Conservation (phyloP, 1,140 invertebrate species). For the Trichonephila inaurata region DNA sequence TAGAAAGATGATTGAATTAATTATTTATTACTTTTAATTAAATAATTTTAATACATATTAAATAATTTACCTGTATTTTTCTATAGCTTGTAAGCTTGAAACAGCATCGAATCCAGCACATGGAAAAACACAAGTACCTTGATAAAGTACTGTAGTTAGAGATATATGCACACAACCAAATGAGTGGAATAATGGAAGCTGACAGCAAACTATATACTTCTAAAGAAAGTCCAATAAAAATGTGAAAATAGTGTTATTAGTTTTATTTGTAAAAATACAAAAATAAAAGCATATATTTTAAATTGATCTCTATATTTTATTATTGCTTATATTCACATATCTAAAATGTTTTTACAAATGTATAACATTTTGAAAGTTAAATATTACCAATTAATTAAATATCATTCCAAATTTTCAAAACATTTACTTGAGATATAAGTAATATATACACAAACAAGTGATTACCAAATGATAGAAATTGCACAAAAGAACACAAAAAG, state of each 20-base stretch:
- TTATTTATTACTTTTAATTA: neutral
- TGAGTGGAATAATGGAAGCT: constrained; percentile 96
- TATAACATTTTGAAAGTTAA: no score
- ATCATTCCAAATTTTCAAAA: no score
- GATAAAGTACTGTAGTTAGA: constrained; percentile 84
- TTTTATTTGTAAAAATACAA: neutral
- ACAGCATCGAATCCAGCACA: constrained; percentile 86
- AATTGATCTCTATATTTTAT: no score
- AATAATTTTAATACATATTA: neutral
- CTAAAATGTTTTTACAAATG: no score
- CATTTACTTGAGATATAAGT: no score
- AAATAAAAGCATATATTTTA: neutral
- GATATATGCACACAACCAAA: constrained; percentile 90
- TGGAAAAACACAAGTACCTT: constrained; percentile 87
- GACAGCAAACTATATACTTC: constrained; percentile 84
- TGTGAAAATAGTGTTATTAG: neutral
- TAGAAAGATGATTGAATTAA: neutral
- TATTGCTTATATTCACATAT: no score
- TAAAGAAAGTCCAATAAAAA: neutral
- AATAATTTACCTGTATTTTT: constrained; percentile 85
- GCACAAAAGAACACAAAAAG: no score
- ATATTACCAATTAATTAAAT: no score
- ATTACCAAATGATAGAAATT: no score
- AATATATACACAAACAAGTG: no score
- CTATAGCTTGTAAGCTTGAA: constrained; percentile 85